A percentile compares a stretch with the other conserved stretches of the same genome.
Conservation (phyloP, 2,888 invertebrate genomes). For the Tachina grossa region DNA sequence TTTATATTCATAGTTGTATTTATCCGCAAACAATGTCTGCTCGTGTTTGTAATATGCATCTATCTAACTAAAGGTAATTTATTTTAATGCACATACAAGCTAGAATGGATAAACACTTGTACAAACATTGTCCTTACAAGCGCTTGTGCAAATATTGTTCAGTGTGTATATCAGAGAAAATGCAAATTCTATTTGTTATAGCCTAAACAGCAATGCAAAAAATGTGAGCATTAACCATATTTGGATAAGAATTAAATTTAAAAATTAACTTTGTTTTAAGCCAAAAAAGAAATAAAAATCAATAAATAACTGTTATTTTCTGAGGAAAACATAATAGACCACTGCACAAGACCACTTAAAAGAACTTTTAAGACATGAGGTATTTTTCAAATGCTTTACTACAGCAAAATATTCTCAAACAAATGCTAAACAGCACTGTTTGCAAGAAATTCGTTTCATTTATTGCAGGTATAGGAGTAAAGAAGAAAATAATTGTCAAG, state of each 20-base stretch:
- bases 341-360: too few species aligned
- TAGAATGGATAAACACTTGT: constrained; percentile 30
- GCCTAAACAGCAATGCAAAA: constrained; percentile 3
- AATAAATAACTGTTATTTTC: too few species aligned
- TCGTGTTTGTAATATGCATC: neutral
- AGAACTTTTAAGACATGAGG: too few species aligned
- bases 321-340: too few species aligned
- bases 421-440: too few species aligned
- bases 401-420: too few species aligned
- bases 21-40: neutral
- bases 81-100: constrained; percentile 51
- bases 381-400: too few species aligned
- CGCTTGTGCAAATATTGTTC: neutral
- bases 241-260: neutral
- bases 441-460: too few species aligned
- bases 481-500: too few species aligned
- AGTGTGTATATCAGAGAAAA: constrained; percentile 18
- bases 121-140: constrained; percentile 13
- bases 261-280: too few species aligned
- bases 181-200: constrained; percentile 19
- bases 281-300: too few species aligned
- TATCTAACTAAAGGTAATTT: constrained; percentile 65
- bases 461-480: too few species aligned
- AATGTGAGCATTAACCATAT: neutral
- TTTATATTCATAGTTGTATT: neutral